These are phyloP conservation scores for Chondrosia reniformis DNA, from an alignment of 37 sponge, comb jelly and placozoan genomes.

Conservation along the genomic window DNA sequence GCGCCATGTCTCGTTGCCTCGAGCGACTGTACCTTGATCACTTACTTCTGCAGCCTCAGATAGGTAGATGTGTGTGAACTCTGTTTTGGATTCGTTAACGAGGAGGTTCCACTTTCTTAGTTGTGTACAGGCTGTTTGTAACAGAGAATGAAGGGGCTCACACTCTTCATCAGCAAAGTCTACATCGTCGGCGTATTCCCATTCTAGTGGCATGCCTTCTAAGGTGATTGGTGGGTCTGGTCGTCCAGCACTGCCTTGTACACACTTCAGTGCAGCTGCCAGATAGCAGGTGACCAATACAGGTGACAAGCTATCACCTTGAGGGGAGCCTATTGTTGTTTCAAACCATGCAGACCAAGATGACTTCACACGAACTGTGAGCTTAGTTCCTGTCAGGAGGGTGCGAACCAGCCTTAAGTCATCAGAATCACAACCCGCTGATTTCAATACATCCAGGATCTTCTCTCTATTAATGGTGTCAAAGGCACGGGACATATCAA, in stretches of 20 bases:
- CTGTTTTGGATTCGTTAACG: conserved; percentile 26
- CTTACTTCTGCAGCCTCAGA: too few relatives aligned
- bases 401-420: conserved; percentile 11
- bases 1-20: conserved; percentile 18
- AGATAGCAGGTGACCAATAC: conserved; percentile 21
- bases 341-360: background rate
- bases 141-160: background rate
- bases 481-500: conserved; percentile 39
- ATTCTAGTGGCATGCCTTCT: conserved; percentile 13
- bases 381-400: background rate
- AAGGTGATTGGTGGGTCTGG: conserved; percentile 10
- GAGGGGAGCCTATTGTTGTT: conserved; percentile 18
- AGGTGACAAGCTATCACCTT: conserved; percentile 25
- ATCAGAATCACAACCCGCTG: conserved; percentile 27
- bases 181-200: conserved; percentile 41
- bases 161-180: conserved; percentile 19
- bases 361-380: background rate
- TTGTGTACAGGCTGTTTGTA: background rate
- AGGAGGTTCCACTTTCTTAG: conserved; percentile 14
- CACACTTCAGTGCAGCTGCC: conserved; percentile 18
- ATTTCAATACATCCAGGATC: background rate
- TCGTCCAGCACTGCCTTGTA: background rate
- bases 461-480: conserved; percentile 28
- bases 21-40: background rate
- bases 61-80: conserved; percentile 16